Conservation (phyloP, 1,140 invertebrate species). For the Zeugodacus cucurbitae region DNA sequence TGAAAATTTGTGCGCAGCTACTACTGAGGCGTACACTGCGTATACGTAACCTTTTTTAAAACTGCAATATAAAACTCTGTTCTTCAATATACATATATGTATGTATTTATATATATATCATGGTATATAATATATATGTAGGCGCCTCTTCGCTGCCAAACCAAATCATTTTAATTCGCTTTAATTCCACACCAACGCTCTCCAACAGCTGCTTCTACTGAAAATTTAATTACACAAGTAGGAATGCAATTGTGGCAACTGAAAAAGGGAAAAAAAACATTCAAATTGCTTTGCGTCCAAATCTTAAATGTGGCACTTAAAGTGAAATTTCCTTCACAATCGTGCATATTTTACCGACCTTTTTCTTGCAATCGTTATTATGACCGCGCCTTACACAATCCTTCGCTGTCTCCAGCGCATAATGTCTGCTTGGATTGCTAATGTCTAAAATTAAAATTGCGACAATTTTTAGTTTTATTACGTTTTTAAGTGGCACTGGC, state of each 20-base stretch:
- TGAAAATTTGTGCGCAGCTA: not conserved
- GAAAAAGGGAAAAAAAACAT: not conserved
- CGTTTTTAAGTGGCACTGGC: conserved; percentile 10
- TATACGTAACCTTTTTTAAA: not conserved
- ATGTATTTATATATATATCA: not conserved
- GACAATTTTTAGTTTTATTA: conserved; percentile 32
- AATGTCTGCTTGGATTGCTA: not conserved
- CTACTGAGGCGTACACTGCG: not conserved
- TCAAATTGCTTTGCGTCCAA: not conserved
- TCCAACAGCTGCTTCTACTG: not conserved
- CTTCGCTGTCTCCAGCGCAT: not conserved
- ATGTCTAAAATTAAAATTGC: conserved; percentile 23
- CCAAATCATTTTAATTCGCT: not conserved
- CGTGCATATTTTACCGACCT: not conserved
- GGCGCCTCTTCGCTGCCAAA: not conserved
- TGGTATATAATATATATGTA: not conserved
- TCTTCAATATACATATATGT: not conserved
- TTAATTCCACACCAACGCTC: not conserved
- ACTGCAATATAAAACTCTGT: too few species aligned
- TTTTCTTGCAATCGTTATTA: not conserved
- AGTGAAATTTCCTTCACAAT: conserved; percentile 12
- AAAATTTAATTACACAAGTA: not conserved
- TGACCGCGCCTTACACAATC: not conserved
- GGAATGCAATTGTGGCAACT: not conserved
- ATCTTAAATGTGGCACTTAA: conserved; percentile 13